Evolutionary conservation across 2,797 vertebrate genomes (phyloP).

Genomic region (Gadopsis marmoratus): DNA sequence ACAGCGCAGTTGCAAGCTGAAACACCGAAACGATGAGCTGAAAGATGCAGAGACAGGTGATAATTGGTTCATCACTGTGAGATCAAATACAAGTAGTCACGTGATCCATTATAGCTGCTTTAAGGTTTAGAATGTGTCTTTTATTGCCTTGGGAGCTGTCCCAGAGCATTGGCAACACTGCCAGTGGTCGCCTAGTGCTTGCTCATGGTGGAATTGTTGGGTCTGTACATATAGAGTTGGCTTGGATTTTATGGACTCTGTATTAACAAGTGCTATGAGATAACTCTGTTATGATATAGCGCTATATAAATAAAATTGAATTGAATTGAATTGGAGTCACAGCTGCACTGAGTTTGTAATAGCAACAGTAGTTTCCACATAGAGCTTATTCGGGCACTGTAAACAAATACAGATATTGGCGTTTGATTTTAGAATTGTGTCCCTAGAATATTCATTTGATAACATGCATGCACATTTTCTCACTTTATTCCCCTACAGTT

Average conservation of each 20-base stretch:
- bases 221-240: too few species aligned
- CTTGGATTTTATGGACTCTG: too few species aligned
- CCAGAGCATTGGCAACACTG: background rate
- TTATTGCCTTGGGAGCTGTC: background rate
- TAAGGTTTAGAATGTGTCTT: background rate
- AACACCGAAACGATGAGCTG: background rate
- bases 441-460: background rate
- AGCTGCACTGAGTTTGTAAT: slow-evolving; percentile 13
- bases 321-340: too few species aligned
- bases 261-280: too few species aligned
- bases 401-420: background rate
- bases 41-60: background rate
- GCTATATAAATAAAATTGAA: too few species aligned
- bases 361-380: background rate
- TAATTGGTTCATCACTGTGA: too few species aligned
- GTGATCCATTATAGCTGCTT: background rate
- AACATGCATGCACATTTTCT: background rate
- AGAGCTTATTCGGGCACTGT: background rate
- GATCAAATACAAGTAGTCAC: too few species aligned
- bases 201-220: too few species aligned
- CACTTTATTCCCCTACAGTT: background rate
- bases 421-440: background rate
- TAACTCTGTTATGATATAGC: too few species aligned
- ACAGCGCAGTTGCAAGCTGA: background rate
- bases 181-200: too few species aligned